Percentiles rank a stretch among this genome's conserved stretches.
phyloP scores from a whole-genome alignment of 1,140 invertebrate genomes.

The Tribolium madens region DNA sequence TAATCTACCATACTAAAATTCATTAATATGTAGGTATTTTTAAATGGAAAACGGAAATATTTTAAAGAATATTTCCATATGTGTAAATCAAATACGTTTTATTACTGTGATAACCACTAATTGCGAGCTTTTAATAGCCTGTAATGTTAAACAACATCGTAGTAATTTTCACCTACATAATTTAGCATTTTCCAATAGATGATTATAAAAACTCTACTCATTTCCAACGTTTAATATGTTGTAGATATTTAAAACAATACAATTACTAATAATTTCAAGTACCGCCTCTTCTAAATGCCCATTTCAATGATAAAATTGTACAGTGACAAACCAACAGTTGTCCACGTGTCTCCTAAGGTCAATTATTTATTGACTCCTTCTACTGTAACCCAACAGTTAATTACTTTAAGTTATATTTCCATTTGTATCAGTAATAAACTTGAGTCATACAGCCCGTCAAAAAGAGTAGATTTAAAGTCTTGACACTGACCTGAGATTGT shows the following conservation, averaged over 20 bases:
- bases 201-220: background rate
- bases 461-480: background rate
- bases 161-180: too few relatives aligned
- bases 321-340: conserved; percentile 19
- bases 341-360: conserved; percentile 37
- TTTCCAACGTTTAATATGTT: background rate
- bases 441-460: background rate
- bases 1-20: too few relatives aligned
- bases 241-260: background rate
- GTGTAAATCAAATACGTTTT: too few relatives aligned
- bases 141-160: too few relatives aligned
- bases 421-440: background rate
- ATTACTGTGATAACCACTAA: too few relatives aligned
- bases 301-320: conserved; percentile 31
- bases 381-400: conserved; percentile 23
- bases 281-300: background rate
- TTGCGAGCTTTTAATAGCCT: too few relatives aligned
- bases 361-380: conserved; percentile 41
- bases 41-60: too few relatives aligned
- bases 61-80: too few relatives aligned
- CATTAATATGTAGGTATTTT: too few relatives aligned
- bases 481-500: conserved; percentile 22
- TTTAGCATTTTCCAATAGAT: background rate
- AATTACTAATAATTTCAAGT: background rate
- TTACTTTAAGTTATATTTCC: conserved; percentile 6